Base-by-base conservation (phyloP, 1,140 invertebrate genomes). In the Aricia agestis region DNA sequence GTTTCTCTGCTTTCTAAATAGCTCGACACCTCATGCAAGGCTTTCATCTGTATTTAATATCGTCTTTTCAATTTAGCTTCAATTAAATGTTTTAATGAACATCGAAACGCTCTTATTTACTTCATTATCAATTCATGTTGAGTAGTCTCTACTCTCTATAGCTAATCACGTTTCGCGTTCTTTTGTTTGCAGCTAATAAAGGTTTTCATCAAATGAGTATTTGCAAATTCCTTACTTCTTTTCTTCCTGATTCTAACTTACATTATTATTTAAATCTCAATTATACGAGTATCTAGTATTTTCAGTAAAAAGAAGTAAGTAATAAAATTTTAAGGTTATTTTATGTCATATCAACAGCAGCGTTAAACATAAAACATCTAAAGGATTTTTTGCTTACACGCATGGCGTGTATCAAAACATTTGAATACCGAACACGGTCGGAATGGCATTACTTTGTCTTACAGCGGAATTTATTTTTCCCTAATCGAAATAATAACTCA, bases 401-500 rank as follows among this genome's bases (percentile, higher is more conserved):
- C 45, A 52, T 52, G 10, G 45, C 11, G 45, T 36, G 36, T 52
- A 52, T 52, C 45, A 52, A 15, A 52, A 52, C 45, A 52, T 52
- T 52, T 52, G 45, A 52, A 59, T 59, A 59, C 58, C 58, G 58
- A 59, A 19, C 58, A 59, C 18, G 58, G 19, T 59, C n/a, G 11
- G 17, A 19, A 17, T 18, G 17, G n/a, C 18, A 18, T 59, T 17
- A 15, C 18, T 59, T 59, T 59, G 18, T 59, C 58, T 17, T 59
- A 59, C 18, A 59, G 4, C 15, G n/a, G 18, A 59, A 59, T 59
- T 59, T 59, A 59, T 59, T 59, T 19, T 18, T 18, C 58, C 58
- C 58, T 59, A 59, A 59, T 59, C n/a, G 58, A 19, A 59, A 59
- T 59, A 19, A 59, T 59, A 59, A 59, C 58, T 59, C 58, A 59